These are phyloP conservation scores for Cepphus grylle DNA, from an alignment of 2,113 vertebrate genomes.

Conservation along the genomic window DNA sequence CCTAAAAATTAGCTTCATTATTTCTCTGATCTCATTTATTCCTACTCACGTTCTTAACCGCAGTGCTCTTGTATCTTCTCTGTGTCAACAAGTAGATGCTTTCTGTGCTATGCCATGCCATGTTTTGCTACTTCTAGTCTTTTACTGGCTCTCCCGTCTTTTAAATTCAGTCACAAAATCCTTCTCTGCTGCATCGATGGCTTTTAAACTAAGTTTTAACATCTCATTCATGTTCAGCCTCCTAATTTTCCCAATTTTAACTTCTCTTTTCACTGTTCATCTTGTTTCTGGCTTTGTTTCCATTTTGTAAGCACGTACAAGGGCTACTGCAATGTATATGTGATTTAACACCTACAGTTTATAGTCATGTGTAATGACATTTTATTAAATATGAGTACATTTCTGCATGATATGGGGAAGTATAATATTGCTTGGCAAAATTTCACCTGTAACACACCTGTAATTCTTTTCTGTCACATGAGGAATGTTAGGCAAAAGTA, in stretches of 20 bases:
- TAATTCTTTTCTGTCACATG: neutral
- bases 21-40: neutral
- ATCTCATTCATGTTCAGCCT: neutral
- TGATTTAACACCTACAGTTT: neutral
- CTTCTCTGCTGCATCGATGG: neutral
- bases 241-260: neutral
- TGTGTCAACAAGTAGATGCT: neutral
- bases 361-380: neutral
- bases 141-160: neutral
- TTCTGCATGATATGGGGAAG: neutral
- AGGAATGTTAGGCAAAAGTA: neutral
- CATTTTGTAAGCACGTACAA: neutral
- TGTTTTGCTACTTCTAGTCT: neutral
- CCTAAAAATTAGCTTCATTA: neutral
- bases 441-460: neutral
- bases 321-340: neutral
- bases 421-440: neutral
- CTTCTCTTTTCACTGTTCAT: neutral
- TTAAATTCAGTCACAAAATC: neutral
- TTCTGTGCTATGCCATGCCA: neutral
- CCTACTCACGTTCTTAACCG: neutral
- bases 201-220: neutral
- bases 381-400: neutral
- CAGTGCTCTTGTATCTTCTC: neutral
- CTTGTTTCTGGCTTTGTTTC: neutral